phyloP scores from a whole-genome alignment of 2,797 vertebrate species.

The Hipposideros larvatus region DNA sequence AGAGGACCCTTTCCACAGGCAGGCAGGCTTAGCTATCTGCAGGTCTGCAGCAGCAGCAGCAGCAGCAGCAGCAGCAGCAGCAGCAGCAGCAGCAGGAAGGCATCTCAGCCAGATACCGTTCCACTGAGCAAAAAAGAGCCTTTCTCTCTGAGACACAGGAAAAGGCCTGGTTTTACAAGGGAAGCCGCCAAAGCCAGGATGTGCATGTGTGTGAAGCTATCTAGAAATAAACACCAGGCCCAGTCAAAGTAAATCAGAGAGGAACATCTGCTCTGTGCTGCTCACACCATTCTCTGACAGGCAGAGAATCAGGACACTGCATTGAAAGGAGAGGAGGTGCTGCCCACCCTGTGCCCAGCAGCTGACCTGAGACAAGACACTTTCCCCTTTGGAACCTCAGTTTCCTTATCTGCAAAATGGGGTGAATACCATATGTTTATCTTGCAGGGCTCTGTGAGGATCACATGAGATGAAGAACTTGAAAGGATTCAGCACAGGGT shows the following conservation, averaged over 20 bases:
- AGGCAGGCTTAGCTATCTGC: neutral
- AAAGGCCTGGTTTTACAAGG: neutral
- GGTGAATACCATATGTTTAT: neutral
- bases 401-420: conserved; percentile 48
- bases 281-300: neutral
- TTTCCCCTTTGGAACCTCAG: neutral
- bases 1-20: neutral
- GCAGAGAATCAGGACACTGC: neutral
- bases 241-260: neutral
- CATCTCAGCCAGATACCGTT: neutral
- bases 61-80: neutral
- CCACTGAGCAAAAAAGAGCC: neutral
- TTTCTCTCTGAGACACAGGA: neutral
- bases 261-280: neutral
- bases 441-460: neutral
- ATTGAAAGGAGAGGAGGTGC: neutral
- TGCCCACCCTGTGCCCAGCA: neutral
- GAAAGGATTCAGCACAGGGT: neutral
- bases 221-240: conserved; percentile 46
- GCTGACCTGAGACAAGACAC: neutral
- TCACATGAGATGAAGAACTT: neutral
- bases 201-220: neutral
- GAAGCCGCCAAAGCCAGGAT: conserved; percentile 17
- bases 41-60: neutral
- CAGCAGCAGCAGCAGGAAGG: neutral